A percentile compares a stretch with the other conserved stretches of the same genome.
Conservation (phyloP, 2,113 vertebrate species). For the Xenotilapia caudafasciata region DNA sequence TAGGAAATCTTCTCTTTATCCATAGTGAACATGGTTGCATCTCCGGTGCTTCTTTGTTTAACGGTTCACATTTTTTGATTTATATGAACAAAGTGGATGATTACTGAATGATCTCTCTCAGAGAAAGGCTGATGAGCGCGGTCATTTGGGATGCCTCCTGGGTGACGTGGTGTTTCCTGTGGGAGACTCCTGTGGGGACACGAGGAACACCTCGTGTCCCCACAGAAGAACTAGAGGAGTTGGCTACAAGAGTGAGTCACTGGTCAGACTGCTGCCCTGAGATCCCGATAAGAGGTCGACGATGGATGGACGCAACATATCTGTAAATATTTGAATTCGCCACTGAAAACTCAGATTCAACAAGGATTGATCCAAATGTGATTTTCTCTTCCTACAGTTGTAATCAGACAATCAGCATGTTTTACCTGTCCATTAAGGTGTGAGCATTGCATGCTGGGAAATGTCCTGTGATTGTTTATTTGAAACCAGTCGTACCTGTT, state of each 20-base stretch:
- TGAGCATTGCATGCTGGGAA: background rate
- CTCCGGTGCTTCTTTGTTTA: background rate
- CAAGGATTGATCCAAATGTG: background rate
- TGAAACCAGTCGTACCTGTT: constrained; percentile 53
- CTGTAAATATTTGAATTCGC: background rate
- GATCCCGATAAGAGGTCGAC: background rate
- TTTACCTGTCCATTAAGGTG: background rate
- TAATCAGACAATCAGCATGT: background rate
- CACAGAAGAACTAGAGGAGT: background rate
- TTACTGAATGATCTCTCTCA: background rate
- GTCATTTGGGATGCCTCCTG: background rate
- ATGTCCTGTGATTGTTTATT: constrained; percentile 34
- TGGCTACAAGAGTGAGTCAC: background rate
- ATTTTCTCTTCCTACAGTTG: background rate
- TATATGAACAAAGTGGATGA: background rate
- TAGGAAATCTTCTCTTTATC: background rate
- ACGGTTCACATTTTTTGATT: background rate
- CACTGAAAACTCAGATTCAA: background rate
- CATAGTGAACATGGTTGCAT: background rate
- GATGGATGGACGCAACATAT: background rate
- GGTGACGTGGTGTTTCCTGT: background rate
- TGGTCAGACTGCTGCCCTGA: background rate
- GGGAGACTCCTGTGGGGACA: background rate
- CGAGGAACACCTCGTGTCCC: background rate
- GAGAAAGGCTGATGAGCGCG: background rate